These are phyloP conservation scores for Sycophila sp. DNA, from an alignment of 1,140 invertebrate species.

Conservation along the genomic window DNA sequence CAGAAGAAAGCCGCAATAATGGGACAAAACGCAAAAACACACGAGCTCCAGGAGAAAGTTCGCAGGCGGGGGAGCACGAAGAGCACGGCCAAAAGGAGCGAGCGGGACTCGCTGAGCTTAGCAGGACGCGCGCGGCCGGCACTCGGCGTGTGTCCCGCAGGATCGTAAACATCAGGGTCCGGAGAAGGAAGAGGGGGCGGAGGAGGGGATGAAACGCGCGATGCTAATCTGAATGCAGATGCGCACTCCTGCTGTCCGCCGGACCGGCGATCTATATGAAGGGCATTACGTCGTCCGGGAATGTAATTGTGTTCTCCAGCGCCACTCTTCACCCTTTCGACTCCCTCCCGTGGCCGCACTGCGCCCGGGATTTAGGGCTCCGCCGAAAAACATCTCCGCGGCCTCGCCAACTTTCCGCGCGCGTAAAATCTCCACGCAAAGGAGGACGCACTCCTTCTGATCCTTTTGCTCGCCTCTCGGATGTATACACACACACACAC, in stretches of 20 bases:
- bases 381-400: background rate
- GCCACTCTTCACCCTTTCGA: slow-evolving; percentile 35
- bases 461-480: background rate
- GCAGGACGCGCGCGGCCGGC: slow-evolving; percentile 28
- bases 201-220: slow-evolving; percentile 42
- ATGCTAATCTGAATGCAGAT: slow-evolving; percentile 62
- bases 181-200: background rate
- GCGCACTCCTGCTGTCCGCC: slow-evolving; percentile 44
- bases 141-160: slow-evolving; percentile 43
- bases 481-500: no score
- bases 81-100: no score
- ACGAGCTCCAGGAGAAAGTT: slow-evolving; percentile 2
- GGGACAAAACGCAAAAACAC: background rate
- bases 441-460: background rate
- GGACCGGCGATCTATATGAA: slow-evolving; percentile 49
- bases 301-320: slow-evolving; percentile 48
- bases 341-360: slow-evolving; percentile 15
- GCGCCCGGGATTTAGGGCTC: background rate
- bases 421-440: background rate
- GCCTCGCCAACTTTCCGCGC: background rate
- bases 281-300: slow-evolving; percentile 49
- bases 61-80: slow-evolving; percentile 18
- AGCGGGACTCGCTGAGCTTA: slow-evolving; percentile 27
- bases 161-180: slow-evolving; percentile 45
- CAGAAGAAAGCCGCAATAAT: background rate